Evolutionary conservation across 2,888 invertebrate genomes (phyloP), one percentile per base, ranked within the genome.

Genomic region (Dryadula phaetusa): DNA sequence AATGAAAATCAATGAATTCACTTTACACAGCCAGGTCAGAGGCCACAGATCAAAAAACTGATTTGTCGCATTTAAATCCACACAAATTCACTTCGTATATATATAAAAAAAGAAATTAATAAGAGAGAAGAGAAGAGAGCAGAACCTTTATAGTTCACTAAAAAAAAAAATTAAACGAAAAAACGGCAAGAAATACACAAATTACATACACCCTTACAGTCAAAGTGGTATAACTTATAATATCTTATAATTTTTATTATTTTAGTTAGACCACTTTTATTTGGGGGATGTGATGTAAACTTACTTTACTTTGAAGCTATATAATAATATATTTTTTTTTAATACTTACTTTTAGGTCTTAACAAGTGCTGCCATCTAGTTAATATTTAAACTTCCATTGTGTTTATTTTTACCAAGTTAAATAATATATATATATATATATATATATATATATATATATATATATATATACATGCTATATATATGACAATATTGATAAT

Each of bases 301-400:
- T n/a, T n/a, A n/a, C n/a, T n/a, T n/a, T n/a, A n/a, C n/a, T 28
- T 28, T 28, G 28, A 28, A 28, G 28, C 6, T n/a, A n/a, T n/a
- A n/a, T n/a, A n/a, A n/a, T n/a, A 28, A 28, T 28, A 28, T 28
- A 28, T 28, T 28, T 28, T 4, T 28, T 28, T 28, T 28, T 28
- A 47, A 47, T 47, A 25, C 49, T 25, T 49, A 25, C 37, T 37
- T 32, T 12, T 37, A 12, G 1, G 2, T 37, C 10, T 1, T 14
- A 7, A 25, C 25, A 49, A 52, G 10, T 16, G 52, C 16, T 52
- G 52, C 28, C 52, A 52, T 52, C 52, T 52, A 52, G 28, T 28
- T 32, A 32, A 10, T n/a, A 25, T 8, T 22, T 16, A 52, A 52
- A 32, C 28, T 28, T 5, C 32, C 8, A 14, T 28, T 49, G n/a